These are phyloP conservation scores for Megastigmus dorsalis DNA, from an alignment of 2,888 invertebrate genomes.

Conservation along the genomic window DNA sequence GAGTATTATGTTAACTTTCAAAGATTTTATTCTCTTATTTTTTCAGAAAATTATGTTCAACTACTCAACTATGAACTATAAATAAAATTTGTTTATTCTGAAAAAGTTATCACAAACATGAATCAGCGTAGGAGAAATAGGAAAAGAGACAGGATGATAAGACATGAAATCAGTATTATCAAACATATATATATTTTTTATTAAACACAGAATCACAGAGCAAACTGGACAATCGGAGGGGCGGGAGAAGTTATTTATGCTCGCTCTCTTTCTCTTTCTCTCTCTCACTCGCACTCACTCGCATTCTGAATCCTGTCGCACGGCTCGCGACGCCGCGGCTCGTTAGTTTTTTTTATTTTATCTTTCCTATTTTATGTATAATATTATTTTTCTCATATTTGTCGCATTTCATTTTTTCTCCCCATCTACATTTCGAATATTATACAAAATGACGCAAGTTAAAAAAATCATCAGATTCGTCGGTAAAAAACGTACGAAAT, in stretches of 20 bases:
- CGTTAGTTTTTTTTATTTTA: constrained; percentile 9
- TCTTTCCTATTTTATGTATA: not conserved
- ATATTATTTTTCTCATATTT: not conserved
- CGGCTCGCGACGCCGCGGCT: constrained; percentile 55
- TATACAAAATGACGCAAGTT: constrained; percentile 65
- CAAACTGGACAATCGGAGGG: constrained; percentile 72
- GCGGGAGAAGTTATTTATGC: constrained; percentile 66
- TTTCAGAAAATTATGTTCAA: too few relatives aligned
- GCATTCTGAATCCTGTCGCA: constrained; percentile 40
- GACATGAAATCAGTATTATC: constrained; percentile 57
- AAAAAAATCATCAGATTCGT: constrained; percentile 61
- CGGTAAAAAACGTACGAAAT: constrained; percentile 65
- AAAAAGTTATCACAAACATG: too few relatives aligned
- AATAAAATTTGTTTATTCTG: too few relatives aligned
- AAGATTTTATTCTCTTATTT: too few relatives aligned
- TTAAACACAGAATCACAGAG: constrained; percentile 74
- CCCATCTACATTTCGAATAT: constrained; percentile 38
- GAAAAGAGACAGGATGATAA: not conserved
- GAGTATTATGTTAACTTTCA: too few relatives aligned
- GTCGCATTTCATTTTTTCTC: not conserved
- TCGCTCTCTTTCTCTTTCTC: constrained; percentile 38
- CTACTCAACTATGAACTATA: too few relatives aligned
- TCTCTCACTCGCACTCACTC: constrained; percentile 42
- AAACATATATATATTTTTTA: constrained; percentile 67
- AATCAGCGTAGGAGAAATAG: not conserved